Evolutionary conservation across 1,140 invertebrate genomes (phyloP).

Genomic region (Cydia strobilella): DNA sequence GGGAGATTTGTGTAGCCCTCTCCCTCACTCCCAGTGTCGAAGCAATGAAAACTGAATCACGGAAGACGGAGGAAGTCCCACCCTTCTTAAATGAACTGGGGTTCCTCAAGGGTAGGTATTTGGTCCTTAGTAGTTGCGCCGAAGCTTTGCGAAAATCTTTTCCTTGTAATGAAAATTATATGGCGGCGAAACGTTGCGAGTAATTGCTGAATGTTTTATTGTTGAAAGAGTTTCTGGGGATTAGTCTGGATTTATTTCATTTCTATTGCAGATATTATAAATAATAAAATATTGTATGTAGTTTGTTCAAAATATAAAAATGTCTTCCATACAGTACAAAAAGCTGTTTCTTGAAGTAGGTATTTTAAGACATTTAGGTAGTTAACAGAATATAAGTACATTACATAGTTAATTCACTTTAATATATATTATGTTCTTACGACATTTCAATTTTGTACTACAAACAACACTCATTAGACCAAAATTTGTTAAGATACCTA

Average conservation of each 20-base stretch:
- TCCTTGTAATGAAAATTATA: constrained; percentile 30
- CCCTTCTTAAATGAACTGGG: constrained; percentile 32
- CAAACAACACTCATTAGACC: neutral
- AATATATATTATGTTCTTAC: too few relatives aligned
- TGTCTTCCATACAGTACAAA: neutral
- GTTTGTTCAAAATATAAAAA: neutral
- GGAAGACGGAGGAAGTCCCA: constrained; percentile 28
- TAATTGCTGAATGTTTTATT: constrained; percentile 13
- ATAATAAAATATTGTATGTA: too few relatives aligned
- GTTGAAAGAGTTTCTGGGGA: neutral
- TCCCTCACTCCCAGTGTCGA: constrained; percentile 17
- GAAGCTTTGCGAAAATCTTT: constrained; percentile 14
- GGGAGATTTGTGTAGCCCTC: constrained; percentile 23
- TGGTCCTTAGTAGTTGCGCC: constrained; percentile 16
- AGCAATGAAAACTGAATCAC: constrained; percentile 30
- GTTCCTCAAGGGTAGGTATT: constrained; percentile 28
- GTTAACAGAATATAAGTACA: too few relatives aligned
- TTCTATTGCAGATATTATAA: too few relatives aligned
- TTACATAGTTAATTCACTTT: too few relatives aligned
- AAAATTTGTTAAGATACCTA: neutral
- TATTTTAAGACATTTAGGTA: too few relatives aligned
- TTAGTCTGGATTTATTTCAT: neutral
- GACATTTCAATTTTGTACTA: neutral
- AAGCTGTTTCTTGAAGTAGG: too few relatives aligned
- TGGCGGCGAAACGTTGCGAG: neutral